A percentile compares a stretch with the other conserved stretches of the same genome.
Conservation (phyloP, 2,888 invertebrate species). For the Acanthopleura granulata region DNA sequence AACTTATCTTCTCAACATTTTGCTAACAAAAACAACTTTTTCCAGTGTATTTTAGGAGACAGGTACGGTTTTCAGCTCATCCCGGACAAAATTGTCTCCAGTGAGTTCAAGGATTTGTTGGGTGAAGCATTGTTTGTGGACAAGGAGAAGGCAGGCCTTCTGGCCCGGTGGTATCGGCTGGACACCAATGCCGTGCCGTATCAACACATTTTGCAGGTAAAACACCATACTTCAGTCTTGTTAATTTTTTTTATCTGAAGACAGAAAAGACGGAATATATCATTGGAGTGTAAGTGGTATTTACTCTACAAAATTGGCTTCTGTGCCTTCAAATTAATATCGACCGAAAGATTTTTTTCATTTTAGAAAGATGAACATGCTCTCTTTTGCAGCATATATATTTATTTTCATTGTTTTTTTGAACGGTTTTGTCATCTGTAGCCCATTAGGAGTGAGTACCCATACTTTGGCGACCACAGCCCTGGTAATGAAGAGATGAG, state of each 20-base stretch:
- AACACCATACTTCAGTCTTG: no score
- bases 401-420: neutral
- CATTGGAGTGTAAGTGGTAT: no score
- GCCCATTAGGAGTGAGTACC: slow-evolving; percentile 55
- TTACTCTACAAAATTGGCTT: no score
- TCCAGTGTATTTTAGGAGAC: slow-evolving; percentile 57
- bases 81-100: slow-evolving; percentile 44
- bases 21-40: neutral
- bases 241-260: no score
- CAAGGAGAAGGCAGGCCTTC: slow-evolving; percentile 38
- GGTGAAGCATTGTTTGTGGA: slow-evolving; percentile 35
- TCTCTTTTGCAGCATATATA: neutral
- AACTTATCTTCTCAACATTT: neutral
- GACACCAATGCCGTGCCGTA: slow-evolving; percentile 61
- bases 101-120: slow-evolving; percentile 49
- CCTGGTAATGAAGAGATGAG: slow-evolving; percentile 47
- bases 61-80: slow-evolving; percentile 65
- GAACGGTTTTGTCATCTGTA: slow-evolving; percentile 29
- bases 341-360: no score
- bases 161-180: slow-evolving; percentile 58
- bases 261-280: no score
- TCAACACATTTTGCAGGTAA: slow-evolving; percentile 58
- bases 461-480: slow-evolving; percentile 50
- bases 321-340: no score
- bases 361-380: neutral